A percentile compares a stretch with the other conserved stretches of the same genome.
Evolutionary conservation across 2,888 invertebrate species (phyloP).

Genomic region (Neocrepidodera transversa): DNA sequence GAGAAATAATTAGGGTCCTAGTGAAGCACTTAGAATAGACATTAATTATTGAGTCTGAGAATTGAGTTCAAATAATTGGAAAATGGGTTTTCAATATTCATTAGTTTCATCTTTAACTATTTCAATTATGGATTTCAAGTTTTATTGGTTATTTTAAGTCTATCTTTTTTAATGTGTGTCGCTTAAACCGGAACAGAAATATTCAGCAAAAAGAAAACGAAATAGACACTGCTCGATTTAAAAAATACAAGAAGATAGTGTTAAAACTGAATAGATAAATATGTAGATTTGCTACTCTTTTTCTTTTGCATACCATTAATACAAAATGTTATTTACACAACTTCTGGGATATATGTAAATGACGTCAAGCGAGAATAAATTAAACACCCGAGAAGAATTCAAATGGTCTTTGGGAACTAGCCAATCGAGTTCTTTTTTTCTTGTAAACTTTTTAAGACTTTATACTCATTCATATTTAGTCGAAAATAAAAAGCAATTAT

Average conservation of each 20-base stretch:
- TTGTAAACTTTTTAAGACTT: too few species aligned
- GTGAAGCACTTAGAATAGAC: constrained; percentile 1
- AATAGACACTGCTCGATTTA: too few species aligned
- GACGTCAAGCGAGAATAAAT: constrained; percentile 13
- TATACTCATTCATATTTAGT: too few species aligned
- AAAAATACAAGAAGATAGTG: too few species aligned
- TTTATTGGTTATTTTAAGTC: too few species aligned
- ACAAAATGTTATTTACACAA: constrained; percentile 3
- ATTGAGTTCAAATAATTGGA: neutral
- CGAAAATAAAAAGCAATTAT: too few species aligned
- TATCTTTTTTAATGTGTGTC: too few species aligned
- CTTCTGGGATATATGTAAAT: constrained; percentile 19
- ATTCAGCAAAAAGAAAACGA: too few species aligned
- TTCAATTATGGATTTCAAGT: neutral
- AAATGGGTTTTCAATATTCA: neutral
- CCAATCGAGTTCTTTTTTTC: too few species aligned
- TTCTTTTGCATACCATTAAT: constrained; percentile 10
- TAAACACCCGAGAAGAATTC: constrained; percentile 7
- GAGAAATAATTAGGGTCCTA: constrained; percentile 7
- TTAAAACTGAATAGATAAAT: constrained; percentile 12
- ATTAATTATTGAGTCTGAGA: neutral
- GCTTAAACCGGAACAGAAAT: too few species aligned
- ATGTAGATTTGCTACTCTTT: constrained; percentile 16
- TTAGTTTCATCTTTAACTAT: neutral
- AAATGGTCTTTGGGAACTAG: constrained; percentile 7